Evolutionary conservation across 1,140 invertebrate genomes (phyloP).

Genomic region (Cardiocondyla obscurior): DNA sequence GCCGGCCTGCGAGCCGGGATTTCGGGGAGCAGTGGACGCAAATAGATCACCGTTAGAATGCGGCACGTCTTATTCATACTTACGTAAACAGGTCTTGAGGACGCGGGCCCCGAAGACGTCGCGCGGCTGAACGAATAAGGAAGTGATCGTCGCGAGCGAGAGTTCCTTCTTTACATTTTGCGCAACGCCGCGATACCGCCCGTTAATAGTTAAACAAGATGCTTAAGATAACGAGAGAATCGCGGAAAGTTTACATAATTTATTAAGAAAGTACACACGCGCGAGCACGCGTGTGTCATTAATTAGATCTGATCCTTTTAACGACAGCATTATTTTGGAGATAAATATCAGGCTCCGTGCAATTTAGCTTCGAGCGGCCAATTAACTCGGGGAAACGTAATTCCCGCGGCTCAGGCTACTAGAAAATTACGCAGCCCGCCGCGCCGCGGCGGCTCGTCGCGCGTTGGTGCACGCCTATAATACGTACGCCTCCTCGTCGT

Average conservation of each 20-base stretch:
- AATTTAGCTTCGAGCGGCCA: background rate
- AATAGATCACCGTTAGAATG: slow-evolving; percentile 73
- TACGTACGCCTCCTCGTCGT: background rate
- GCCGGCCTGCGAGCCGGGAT: slow-evolving; percentile 60
- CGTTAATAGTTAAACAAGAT: background rate
- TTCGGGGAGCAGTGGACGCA: slow-evolving; percentile 63
- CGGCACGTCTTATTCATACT: slow-evolving; percentile 70
- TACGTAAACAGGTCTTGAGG: slow-evolving; percentile 71
- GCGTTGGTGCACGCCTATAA: background rate
- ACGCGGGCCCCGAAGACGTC: slow-evolving; percentile 6
- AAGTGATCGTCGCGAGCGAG: slow-evolving; percentile 20
- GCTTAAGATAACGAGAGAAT: background rate
- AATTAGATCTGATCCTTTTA: background rate
- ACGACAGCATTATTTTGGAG: background rate
- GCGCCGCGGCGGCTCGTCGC: background rate
- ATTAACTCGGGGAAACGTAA: background rate
- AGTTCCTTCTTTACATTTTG: background rate
- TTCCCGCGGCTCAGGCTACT: background rate
- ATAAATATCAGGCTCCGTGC: background rate
- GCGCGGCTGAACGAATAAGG: slow-evolving; percentile 46
- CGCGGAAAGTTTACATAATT: background rate
- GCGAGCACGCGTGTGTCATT: background rate
- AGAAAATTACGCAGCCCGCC: background rate
- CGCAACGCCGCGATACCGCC: background rate
- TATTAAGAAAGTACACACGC: background rate